Evolutionary conservation across 2,797 vertebrate genomes (phyloP), one percentile per base, ranked within the genome.

Genomic region (Aplochiton taeniatus): DNA sequence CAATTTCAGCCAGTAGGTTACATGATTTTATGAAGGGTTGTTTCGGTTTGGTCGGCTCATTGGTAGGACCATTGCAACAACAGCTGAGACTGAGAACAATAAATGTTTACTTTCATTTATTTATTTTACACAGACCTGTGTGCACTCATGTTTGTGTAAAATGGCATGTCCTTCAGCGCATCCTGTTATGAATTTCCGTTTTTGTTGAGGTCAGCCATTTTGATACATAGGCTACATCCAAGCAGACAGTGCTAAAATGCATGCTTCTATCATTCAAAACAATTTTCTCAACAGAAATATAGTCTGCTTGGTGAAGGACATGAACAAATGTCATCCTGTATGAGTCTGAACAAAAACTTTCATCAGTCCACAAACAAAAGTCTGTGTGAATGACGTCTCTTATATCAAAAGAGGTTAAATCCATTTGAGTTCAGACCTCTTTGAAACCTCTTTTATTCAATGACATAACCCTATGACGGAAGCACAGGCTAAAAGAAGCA

Each of bases 401-500:
- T 63, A 61, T 50, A 54, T 73, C 17, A 71, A 31, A 72, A 71
- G 69, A 53, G 41, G 48, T 19, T 41, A 10, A 52, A 51, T 73
- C 58, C 74, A 67, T 78, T 74, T 67, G 56, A 42, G 65, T 65
- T 48, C 65, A 58, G 57, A 75, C 77, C 71, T 74, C 47, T 79
- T 65, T 85, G 82, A 85, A 77, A 73, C 65, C 18, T 70, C 31
- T 31, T 31, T 66, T 69, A 50, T 76, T 78, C 75, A 85, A 82
- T 83, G 75, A 59, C 69, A 78, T 75, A 82, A 84, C 77, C 50
- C 31, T 85, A 69, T 83, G 79, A 85, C 68, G 74, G 11, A 81
- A 82, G 81, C 71, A 69, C 73, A 52, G 59, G 56, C 68, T 73
- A 61, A 82, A 82, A 77, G 65, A 71, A 64, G 31, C 69, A 77